Conservation (phyloP, 2,888 invertebrate species). For the Metellina segmentata region DNA sequence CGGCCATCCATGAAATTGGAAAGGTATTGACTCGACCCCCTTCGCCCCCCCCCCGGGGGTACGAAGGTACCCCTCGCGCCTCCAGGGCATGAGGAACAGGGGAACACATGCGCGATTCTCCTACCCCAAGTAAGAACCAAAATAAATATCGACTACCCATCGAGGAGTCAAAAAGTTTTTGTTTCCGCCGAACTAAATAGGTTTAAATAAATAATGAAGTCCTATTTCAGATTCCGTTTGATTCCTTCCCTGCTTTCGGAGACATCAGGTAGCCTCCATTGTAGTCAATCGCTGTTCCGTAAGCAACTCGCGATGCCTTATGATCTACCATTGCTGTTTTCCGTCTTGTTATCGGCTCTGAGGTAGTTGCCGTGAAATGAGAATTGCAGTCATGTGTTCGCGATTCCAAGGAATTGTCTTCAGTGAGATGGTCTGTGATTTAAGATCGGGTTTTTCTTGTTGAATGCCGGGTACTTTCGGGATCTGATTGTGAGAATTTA, state of each 20-base stretch:
- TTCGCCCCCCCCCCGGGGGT: constrained; percentile 20
- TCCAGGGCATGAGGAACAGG: constrained; percentile 8
- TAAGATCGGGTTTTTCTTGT: background rate
- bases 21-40: constrained; percentile 67
- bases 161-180: constrained; percentile 39
- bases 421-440: background rate
- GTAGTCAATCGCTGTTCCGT: background rate
- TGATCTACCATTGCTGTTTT: background rate
- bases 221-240: background rate
- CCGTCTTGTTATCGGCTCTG: background rate
- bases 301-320: background rate
- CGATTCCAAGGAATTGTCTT: background rate
- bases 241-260: background rate
- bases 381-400: background rate
- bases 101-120: constrained; percentile 29
- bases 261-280: constrained; percentile 6
- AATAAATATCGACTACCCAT: constrained; percentile 57
- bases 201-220: constrained; percentile 60
- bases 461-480: too few relatives aligned
- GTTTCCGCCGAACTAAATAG: constrained; percentile 40
- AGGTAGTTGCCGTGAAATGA: background rate
- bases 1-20: constrained; percentile 68
- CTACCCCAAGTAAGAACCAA: constrained; percentile 23
- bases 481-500: too few relatives aligned
- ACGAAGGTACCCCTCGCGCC: background rate